phyloP scores from a whole-genome alignment of 2,797 vertebrate genomes.

The Eulemur coronatus region DNA sequence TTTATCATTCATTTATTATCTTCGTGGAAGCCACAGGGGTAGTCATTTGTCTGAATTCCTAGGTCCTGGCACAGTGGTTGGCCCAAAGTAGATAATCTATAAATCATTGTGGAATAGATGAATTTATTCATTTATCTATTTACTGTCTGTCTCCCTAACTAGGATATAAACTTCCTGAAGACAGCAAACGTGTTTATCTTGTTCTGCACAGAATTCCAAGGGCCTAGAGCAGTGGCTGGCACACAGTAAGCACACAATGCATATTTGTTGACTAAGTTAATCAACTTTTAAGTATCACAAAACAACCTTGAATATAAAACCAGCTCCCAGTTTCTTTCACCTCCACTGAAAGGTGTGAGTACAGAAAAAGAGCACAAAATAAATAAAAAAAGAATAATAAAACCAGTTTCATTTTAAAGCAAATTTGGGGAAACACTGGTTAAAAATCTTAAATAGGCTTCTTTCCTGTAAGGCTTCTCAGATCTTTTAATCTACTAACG shows the following conservation, averaged over 20 bases:
- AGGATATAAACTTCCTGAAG: neutral
- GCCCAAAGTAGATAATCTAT: neutral
- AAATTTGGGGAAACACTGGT: neutral
- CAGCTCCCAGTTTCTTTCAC: neutral
- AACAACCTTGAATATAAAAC: neutral
- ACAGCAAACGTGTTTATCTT: neutral
- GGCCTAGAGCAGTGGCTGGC: neutral
- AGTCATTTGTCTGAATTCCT: neutral
- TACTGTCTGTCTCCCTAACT: neutral
- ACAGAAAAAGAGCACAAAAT: neutral
- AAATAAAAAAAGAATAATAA: constrained; percentile 7
- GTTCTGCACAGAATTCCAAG: neutral
- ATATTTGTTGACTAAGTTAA: neutral
- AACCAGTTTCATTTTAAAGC: constrained; percentile 15
- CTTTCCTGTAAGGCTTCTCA: constrained; percentile 23
- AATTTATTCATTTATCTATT: neutral
- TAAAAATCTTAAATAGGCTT: constrained; percentile 10
- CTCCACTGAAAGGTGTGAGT: neutral
- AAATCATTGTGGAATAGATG: neutral
- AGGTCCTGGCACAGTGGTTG: neutral
- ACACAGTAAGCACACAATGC: neutral
- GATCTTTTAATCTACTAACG: constrained; percentile 32
- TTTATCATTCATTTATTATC: neutral
- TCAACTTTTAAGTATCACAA: neutral
- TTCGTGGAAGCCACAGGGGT: neutral